Conservation (phyloP, 2,888 invertebrate species). For the Nymphalis c-album region DNA sequence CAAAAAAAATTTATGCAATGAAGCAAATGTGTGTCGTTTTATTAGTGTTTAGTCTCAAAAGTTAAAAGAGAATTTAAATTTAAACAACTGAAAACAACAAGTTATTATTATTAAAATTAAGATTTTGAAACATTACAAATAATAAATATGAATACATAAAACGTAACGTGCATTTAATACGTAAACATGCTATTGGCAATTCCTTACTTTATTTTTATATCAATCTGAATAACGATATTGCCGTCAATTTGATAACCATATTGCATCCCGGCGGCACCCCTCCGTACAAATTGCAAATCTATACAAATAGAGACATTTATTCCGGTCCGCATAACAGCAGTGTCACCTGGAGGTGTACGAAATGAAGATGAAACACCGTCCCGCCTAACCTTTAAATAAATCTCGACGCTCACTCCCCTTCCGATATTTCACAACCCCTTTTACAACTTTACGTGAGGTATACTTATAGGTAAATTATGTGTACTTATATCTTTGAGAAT, state of each 20-base stretch:
- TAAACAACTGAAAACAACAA: too few relatives aligned
- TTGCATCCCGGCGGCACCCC: conserved; percentile 28
- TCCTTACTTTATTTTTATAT: conserved; percentile 8
- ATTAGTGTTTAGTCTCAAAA: not conserved
- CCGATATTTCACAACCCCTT: conserved; percentile 35
- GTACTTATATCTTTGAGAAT: not conserved
- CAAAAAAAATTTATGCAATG: not conserved
- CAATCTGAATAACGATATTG: conserved; percentile 21
- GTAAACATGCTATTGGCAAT: conserved; percentile 5
- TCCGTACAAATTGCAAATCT: conserved; percentile 48
- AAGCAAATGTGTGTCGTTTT: not conserved
- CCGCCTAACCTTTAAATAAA: conserved; percentile 48
- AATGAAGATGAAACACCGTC: conserved; percentile 51
- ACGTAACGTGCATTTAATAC: not conserved
- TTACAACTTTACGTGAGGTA: conserved; percentile 25
- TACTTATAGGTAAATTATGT: not conserved
- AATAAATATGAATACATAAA: not conserved
- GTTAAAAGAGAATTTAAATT: too few relatives aligned
- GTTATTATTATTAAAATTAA: too few relatives aligned
- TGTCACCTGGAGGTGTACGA: conserved; percentile 42
- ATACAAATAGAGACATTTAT: conserved; percentile 57
- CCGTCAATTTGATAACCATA: conserved; percentile 30
- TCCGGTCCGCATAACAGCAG: conserved; percentile 44
- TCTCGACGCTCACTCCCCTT: conserved; percentile 40
- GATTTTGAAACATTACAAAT: not conserved